Evolutionary conservation across 2,888 invertebrate species (phyloP), one percentile per base, ranked within the genome.

Genomic region (Petrolisthes cinctipes): DNA sequence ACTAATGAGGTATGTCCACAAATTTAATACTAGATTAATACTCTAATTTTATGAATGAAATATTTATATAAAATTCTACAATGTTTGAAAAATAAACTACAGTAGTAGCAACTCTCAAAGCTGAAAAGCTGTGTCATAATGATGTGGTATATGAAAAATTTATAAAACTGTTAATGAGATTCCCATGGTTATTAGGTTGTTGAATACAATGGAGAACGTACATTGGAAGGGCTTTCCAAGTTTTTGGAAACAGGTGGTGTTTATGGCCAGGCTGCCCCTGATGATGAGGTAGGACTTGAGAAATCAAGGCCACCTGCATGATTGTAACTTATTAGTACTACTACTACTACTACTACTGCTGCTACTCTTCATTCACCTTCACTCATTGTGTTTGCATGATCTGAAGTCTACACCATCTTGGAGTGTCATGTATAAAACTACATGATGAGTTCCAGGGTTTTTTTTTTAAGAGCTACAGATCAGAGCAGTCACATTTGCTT

Each of bases 201-300:
- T 92, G 98, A 99, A 92, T 99, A 97, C 94, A 97, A 96, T 92
- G 98, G 99, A 91, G 98, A 98, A 92, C 95, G 99, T 92, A 99
- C 98, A 92, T 94, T 99, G 91, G 98, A 97, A 92, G 99, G 95
- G 89, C 95, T 99, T 92, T 94, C 95, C 91, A 97, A 98, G 94
- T 99, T 99, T 94, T 94, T 99, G 90, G 99, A 99, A 93, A 95
- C 95, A 90, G 97, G 96, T 92, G 99, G 99, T 91, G 95, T 95
- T 92, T 96, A 96, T 86, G 96, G 96, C 78, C 91, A 91, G 88
- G 94, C 95, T 53, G 94, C 94, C 83, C 95, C 96, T 79, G 95
- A 95, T 75, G 91, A 92, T 89, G 94, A 90, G 90, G 86, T 89
- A 88, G 85, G 86, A 83, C 54, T 20, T n/a, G 23, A 20, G 54